Percentiles rank a stretch among this genome's conserved stretches.
These are phyloP conservation scores for Eciton burchellii DNA, from an alignment of 1,140 invertebrate species.

Conservation along the genomic window DNA sequence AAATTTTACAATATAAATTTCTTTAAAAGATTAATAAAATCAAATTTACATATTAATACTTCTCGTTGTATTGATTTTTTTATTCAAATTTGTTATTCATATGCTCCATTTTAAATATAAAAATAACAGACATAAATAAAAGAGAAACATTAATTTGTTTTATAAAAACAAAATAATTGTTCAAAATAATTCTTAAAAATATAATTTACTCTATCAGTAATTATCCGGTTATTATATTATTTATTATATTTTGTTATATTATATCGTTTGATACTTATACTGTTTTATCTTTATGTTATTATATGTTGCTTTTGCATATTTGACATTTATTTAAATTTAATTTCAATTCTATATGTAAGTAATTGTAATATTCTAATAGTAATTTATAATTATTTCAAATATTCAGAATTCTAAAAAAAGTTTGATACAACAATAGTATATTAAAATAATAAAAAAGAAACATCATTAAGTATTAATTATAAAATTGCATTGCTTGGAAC, in stretches of 20 bases:
- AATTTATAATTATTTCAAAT: conserved; percentile 15
- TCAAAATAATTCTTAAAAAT: conserved; percentile 29
- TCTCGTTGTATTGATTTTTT: background rate
- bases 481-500: conserved; percentile 23
- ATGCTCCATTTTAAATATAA: conserved; percentile 15
- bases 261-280: no score
- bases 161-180: conserved; percentile 5
- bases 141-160: conserved; percentile 22
- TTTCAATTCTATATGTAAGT: conserved; percentile 2
- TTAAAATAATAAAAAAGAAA: background rate
- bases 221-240: conserved; percentile 5
- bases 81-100: background rate
- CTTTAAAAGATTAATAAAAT: background rate
- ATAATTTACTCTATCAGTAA: conserved; percentile 17
- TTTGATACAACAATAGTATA: background rate
- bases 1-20: background rate
- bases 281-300: no score
- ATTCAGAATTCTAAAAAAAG: conserved; percentile 4
- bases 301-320: background rate
- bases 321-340: conserved; percentile 10
- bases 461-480: conserved; percentile 36
- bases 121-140: conserved; percentile 24
- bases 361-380: conserved; percentile 14
- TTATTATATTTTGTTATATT: background rate
- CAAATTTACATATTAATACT: background rate